phyloP scores from a whole-genome alignment of 2,113 vertebrate species.

The Numenius arquata region DNA sequence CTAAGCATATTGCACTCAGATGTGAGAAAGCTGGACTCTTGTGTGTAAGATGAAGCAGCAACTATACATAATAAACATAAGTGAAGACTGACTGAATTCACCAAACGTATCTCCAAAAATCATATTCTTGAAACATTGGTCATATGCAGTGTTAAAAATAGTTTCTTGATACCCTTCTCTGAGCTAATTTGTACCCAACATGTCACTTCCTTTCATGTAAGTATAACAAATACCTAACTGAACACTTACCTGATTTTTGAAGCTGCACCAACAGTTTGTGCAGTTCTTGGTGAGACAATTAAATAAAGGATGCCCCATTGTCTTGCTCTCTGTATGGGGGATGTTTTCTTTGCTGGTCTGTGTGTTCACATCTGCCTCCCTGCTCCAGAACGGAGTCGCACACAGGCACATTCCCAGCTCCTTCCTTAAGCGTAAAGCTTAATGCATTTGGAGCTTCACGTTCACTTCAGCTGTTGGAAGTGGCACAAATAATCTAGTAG shows the following conservation, averaged over 20 bases:
- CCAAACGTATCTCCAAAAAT: neutral
- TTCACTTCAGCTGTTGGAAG: neutral
- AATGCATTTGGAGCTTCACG: neutral
- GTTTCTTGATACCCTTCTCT: neutral
- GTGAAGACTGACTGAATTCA: neutral
- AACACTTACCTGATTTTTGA: neutral
- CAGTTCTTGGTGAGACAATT: neutral
- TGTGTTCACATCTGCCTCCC: neutral
- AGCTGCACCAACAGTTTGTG: neutral
- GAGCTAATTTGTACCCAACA: neutral
- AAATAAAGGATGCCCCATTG: accelerated
- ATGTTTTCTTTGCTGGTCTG: neutral
- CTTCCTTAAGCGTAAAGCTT: neutral
- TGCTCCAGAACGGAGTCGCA: neutral
- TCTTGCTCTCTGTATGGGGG: neutral
- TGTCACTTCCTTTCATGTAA: neutral
- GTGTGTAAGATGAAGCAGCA: neutral
- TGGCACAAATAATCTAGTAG: neutral
- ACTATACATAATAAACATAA: neutral
- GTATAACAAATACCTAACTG: neutral
- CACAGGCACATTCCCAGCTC: neutral
- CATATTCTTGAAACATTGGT: neutral
- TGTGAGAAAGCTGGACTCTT: neutral
- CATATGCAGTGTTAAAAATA: neutral
- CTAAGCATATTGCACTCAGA: neutral